Conservation (phyloP, 2,113 vertebrate genomes). For the Oxyura jamaicensis region DNA sequence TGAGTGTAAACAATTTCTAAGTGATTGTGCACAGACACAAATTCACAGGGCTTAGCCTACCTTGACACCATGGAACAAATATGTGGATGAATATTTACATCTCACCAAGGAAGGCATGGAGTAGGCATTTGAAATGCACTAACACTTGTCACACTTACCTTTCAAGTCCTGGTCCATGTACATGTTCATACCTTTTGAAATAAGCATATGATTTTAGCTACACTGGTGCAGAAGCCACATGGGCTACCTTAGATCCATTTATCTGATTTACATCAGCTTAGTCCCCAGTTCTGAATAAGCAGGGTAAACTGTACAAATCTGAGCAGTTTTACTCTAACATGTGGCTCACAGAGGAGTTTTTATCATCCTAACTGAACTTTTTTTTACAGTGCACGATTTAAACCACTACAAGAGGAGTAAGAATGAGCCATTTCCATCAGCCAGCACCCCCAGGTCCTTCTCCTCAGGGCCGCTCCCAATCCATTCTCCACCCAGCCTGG, state of each 20-base stretch:
- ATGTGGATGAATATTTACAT: not conserved
- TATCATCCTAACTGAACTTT: not conserved
- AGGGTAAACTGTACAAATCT: not conserved
- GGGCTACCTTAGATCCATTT: not conserved
- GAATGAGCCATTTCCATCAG: no score
- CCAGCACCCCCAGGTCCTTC: no score
- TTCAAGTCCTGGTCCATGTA: not conserved
- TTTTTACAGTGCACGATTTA: not conserved
- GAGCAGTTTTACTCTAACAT: not conserved
- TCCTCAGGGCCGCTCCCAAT: no score
- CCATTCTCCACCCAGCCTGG: no score
- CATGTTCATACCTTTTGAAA: not conserved
- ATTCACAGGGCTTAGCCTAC: not conserved
- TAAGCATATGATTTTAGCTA: not conserved
- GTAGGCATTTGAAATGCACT: not conserved
- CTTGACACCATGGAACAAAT: not conserved
- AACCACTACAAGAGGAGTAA: not conserved
- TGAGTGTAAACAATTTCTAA: not conserved
- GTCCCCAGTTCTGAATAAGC: not conserved
- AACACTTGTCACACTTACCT: not conserved
- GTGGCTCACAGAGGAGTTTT: not conserved
- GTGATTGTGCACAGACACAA: not conserved
- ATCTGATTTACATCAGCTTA: not conserved
- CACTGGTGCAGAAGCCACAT: not conserved
- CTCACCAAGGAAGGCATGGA: accelerated